Evolutionary conservation across 1,140 invertebrate genomes (phyloP), one percentile per base, ranked within the genome.

Genomic region (Drosophila nebulosa): DNA sequence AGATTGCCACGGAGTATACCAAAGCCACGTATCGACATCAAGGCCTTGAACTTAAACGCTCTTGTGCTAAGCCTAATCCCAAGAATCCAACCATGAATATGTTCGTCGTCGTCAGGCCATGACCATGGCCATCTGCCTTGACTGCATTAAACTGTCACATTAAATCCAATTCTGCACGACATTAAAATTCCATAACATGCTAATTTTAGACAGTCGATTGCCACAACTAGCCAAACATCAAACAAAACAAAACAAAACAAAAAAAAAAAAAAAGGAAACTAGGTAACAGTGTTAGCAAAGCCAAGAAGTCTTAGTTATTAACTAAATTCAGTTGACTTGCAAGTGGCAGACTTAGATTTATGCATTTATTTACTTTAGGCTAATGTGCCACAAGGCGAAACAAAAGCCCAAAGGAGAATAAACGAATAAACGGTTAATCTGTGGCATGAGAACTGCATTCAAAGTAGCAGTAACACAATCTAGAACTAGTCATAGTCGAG

Each of bases 331-430:
- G 14, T 16, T 16, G 16, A 46, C 16, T 3, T 9, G 18, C 39
- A 46, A 46, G 39, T 46, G 18, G 39, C 39, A 46, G 16, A 16
- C 39, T 21, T 46, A 46, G 39, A 46, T 46, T 46, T 18, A 32
- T 27, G 27, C 27, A 55, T 32, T 27, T 26, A 55, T 32, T 55
- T 55, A 55, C 52, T 30, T 55, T 55, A 55, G 52, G 52, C 52
- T 55, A 55, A 55, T 55, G 52, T 55, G 52, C 52, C 52, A 55
- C 52, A 30, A 55, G 52, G 39, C 39, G 7, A 21, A 46, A 46
- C 39, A 55, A 30, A 27, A 18, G 26, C 50, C 21, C 22, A 30
- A 55, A 55, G 26, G 27, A 55, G 52, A 30, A 18, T 18, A 7
- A 55, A 32, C 26, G 27, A 30, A 30, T 30, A 55, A 55, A 55